Conservation (phyloP, 1,140 invertebrate genomes). For the Ruditapes philippinarum region DNA sequence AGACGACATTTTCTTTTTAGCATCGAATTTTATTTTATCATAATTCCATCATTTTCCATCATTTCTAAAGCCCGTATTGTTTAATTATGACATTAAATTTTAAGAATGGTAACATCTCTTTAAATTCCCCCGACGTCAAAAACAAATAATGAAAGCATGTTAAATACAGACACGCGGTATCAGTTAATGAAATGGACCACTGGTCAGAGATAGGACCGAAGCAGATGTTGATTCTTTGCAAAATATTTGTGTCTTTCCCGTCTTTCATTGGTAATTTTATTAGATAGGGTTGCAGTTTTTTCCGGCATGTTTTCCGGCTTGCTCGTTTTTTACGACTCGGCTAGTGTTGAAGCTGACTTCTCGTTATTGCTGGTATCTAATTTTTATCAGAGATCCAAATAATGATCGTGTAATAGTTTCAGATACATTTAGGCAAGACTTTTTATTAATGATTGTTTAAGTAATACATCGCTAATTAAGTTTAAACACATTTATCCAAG, state of each 20-base stretch:
- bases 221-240: not conserved
- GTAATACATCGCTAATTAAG: too few species aligned
- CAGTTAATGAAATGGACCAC: not conserved
- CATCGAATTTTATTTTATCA: constrained; percentile 53
- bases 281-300: not conserved
- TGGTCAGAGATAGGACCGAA: not conserved
- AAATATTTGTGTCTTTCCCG: not conserved
- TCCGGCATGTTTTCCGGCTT: too few species aligned
- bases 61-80: not conserved
- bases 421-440: too few species aligned
- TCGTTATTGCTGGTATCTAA: too few species aligned
- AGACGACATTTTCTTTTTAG: constrained; percentile 13
- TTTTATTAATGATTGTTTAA: too few species aligned
- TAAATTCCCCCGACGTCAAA: not conserved
- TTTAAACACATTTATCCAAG: too few species aligned
- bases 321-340: too few species aligned
- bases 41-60: constrained; percentile 48
- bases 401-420: too few species aligned
- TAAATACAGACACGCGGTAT: not conserved
- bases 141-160: not conserved
- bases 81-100: constrained; percentile 43
- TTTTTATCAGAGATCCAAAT: too few species aligned
- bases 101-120: constrained; percentile 7
- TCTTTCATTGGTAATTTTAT: not conserved
- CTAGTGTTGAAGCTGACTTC: too few species aligned